Conservation (phyloP, 2,113 vertebrate genomes). For the Psittacula cyanocephala region DNA sequence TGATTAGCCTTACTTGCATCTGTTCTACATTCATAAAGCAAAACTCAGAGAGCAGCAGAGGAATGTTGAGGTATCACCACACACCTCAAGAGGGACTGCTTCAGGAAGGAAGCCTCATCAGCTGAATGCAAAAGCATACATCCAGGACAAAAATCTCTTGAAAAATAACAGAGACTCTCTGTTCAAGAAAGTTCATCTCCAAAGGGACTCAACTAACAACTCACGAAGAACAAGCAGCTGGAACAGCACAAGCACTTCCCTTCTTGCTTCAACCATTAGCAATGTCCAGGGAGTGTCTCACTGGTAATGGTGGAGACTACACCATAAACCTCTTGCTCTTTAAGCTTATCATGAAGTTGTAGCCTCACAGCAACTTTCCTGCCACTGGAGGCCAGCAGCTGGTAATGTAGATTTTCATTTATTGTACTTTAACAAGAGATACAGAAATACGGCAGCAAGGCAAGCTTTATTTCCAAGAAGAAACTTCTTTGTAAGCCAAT, state of each 20-base stretch:
- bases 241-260: not conserved
- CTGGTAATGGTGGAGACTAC: not conserved
- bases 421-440: not conserved
- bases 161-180: not conserved
- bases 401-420: not conserved
- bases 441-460: not conserved
- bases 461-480: not conserved
- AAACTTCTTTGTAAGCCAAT: not conserved
- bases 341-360: not conserved
- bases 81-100: not conserved
- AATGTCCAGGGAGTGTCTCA: not conserved
- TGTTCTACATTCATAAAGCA: not conserved
- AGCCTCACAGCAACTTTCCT: not conserved
- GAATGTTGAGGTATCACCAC: not conserved
- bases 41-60: not conserved
- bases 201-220: not conserved
- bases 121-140: not conserved
- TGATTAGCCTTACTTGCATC: not conserved
- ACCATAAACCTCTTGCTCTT: not conserved
- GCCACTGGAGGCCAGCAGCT: not conserved
- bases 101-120: not conserved
- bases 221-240: not conserved
- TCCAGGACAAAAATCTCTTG: not conserved
- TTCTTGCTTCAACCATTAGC: not conserved
- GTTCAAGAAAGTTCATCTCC: not conserved